A percentile compares a stretch with the other conserved stretches of the same genome.
Evolutionary conservation across 2,797 vertebrate genomes (phyloP).

Genomic region (Cottoperca gobio): DNA sequence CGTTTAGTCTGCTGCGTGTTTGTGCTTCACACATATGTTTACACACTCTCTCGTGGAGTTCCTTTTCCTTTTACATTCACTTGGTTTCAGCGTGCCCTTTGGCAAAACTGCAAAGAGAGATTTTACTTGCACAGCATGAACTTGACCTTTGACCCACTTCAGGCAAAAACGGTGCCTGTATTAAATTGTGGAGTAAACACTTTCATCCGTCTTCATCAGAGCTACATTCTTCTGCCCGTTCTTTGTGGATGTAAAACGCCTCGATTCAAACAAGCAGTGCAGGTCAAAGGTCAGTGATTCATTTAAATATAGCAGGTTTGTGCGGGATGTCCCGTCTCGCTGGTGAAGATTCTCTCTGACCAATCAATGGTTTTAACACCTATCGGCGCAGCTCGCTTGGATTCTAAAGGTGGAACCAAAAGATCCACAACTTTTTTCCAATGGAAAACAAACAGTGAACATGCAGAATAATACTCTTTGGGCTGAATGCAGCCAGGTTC

Average conservation of each 20-base stretch:
- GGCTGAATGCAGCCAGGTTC: no score
- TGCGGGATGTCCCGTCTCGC: no score
- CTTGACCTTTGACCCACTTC: conserved; percentile 32
- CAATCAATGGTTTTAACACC: no score
- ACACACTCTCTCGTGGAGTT: not conserved
- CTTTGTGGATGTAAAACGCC: not conserved
- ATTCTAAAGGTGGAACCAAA: no score
- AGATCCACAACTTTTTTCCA: no score
- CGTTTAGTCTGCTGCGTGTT: conserved; percentile 10
- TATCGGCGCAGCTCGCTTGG: no score
- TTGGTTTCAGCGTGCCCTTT: not conserved
- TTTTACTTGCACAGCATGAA: not conserved
- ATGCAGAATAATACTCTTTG: no score
- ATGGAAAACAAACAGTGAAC: no score
- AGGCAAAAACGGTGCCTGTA: not conserved
- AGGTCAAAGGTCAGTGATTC: no score
- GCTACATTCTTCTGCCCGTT: not conserved
- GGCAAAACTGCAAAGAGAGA: not conserved
- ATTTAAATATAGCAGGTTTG: no score
- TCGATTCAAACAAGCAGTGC: not conserved
- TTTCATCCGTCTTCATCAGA: conserved; percentile 19
- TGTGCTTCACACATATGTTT: conserved; percentile 9
- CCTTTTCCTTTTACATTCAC: not conserved
- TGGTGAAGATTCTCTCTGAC: no score
- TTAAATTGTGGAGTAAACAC: conserved; percentile 16